Conservation (phyloP, 2,888 invertebrate genomes). For the Sussaba pulchella region DNA sequence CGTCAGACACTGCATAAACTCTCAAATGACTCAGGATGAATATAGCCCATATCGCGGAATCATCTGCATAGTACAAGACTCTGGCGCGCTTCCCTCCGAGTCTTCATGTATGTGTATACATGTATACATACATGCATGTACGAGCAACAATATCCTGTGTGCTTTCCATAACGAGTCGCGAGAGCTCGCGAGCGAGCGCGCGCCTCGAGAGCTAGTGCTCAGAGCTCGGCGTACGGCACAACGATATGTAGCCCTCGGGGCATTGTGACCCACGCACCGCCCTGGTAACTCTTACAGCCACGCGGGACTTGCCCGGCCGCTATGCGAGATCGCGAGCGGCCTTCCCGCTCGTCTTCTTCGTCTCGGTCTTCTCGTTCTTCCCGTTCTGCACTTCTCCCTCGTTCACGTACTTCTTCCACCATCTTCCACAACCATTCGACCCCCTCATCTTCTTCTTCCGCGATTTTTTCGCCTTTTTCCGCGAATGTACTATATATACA, state of each 20-base stretch:
- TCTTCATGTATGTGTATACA: constrained; percentile 71
- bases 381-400: constrained; percentile 2
- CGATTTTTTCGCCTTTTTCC: constrained; percentile 6
- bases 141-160: constrained; percentile 77
- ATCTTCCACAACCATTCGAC: constrained; percentile 15
- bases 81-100: constrained; percentile 74
- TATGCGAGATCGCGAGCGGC: constrained; percentile 58
- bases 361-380: constrained; percentile 58
- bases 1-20: constrained; percentile 74
- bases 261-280: constrained; percentile 82
- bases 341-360: constrained; percentile 71
- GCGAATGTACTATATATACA: constrained; percentile 19
- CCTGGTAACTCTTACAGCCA: constrained; percentile 77
- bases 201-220: background rate
- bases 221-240: constrained; percentile 53
- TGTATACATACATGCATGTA: no score
- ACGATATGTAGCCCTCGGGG: constrained; percentile 74
- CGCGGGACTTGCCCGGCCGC: constrained; percentile 41
- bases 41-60: constrained; percentile 82
- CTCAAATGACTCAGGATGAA: constrained; percentile 82
- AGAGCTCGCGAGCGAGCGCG: constrained; percentile 56
- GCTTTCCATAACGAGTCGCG: constrained; percentile 80
- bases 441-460: constrained; percentile 26
- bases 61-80: constrained; percentile 82
- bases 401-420: constrained; percentile 47